A percentile compares a stretch with the other conserved stretches of the same genome.
Evolutionary conservation across 2,113 vertebrate species (phyloP).

Genomic region (Raphicerus campestris): DNA sequence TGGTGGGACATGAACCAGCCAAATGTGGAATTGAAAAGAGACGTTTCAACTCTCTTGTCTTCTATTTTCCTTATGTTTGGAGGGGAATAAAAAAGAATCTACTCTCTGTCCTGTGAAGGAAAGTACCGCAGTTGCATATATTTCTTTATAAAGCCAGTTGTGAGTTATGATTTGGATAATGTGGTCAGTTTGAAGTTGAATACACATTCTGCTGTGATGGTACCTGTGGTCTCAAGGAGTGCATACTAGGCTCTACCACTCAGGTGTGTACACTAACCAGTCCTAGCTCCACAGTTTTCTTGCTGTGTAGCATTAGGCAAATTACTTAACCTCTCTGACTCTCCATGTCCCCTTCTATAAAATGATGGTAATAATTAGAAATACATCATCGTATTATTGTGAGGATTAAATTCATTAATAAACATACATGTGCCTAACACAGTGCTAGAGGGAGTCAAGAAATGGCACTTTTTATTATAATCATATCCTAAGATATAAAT

Average conservation of each 20-base stretch:
- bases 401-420: neutral
- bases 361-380: neutral
- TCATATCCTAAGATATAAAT: neutral
- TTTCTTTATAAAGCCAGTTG: neutral
- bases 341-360: neutral
- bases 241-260: neutral
- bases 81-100: neutral
- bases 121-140: neutral
- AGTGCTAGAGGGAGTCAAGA: neutral
- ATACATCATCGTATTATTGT: neutral
- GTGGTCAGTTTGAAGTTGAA: neutral
- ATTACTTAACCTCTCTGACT: neutral
- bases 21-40: neutral
- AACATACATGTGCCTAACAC: neutral
- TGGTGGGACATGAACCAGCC: neutral
- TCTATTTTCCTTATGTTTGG: neutral
- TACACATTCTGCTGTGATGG: neutral
- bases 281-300: neutral
- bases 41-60: neutral
- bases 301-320: neutral
- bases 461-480: neutral
- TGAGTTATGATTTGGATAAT: neutral
- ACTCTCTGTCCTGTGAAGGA: neutral
- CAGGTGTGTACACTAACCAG: neutral
- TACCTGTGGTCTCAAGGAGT: neutral